phyloP scores from a whole-genome alignment of 2,797 vertebrate genomes.

The Melanotaenia nigrans region DNA sequence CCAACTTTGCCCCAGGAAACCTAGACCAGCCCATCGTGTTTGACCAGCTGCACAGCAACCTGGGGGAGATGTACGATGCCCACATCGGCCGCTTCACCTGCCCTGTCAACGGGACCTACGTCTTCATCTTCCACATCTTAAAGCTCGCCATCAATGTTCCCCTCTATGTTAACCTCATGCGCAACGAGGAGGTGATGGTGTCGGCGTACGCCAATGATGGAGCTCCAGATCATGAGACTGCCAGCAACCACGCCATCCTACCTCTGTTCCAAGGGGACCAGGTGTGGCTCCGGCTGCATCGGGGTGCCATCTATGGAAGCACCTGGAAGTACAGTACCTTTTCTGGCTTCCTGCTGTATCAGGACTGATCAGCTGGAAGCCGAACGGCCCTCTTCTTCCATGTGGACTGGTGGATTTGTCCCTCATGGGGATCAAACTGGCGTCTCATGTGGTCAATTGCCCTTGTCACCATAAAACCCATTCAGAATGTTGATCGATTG shows the following conservation, averaged over 20 bases:
- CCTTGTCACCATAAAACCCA: slow-evolving; percentile 10
- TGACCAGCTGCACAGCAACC: slow-evolving; percentile 93
- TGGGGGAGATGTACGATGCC: slow-evolving; percentile 93
- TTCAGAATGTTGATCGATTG: neutral
- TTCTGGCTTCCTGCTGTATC: slow-evolving; percentile 97
- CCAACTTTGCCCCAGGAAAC: slow-evolving; percentile 94
- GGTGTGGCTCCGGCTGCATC: slow-evolving; percentile 95
- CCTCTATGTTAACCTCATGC: slow-evolving; percentile 97
- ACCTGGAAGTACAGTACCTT: slow-evolving; percentile 99
- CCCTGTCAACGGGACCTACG: slow-evolving; percentile 92
- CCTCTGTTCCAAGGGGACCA: slow-evolving; percentile 95
- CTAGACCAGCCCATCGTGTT: slow-evolving; percentile 97
- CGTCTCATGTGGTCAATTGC: slow-evolving; percentile 16
- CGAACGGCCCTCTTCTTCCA: neutral
- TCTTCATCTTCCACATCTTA: slow-evolving; percentile 98
- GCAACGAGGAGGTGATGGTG: slow-evolving; percentile 96
- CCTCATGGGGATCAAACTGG: slow-evolving; percentile 30
- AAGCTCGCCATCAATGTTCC: slow-evolving; percentile 96
- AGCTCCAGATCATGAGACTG: slow-evolving; percentile 96
- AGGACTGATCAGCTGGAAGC: slow-evolving; percentile 83
- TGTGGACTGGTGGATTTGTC: slow-evolving; percentile 64
- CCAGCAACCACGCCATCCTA: slow-evolving; percentile 94
- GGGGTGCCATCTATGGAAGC: slow-evolving; percentile 97
- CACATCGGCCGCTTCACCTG: slow-evolving; percentile 93
- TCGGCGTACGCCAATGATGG: slow-evolving; percentile 98